Evolutionary conservation across 2,888 invertebrate species (phyloP), one percentile per base, ranked within the genome.

Genomic region (Calameuta pallipes): DNA sequence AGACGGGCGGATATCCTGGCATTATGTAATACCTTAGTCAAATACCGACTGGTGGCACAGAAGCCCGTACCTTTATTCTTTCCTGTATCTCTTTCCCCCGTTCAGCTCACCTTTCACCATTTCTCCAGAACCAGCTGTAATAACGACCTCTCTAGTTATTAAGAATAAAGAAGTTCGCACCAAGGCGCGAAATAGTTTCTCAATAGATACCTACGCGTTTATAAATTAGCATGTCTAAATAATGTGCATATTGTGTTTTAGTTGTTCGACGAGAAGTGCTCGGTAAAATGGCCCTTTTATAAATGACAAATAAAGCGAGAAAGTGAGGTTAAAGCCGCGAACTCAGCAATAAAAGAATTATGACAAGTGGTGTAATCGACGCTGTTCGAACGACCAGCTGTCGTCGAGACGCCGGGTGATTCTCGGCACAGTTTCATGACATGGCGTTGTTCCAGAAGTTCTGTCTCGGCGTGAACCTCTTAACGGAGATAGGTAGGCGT

Each of bases 1-100:
- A 75, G 78, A 81, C 82, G 78, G 81, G 81, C 85, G 85, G 84
- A 86, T 84, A 83, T 85, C 86, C 85, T 84, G 84, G 79, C 80
- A 76, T 85, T 86, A 85, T 78, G 69, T 77, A 80, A 82, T 70
- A 77, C 78, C 56, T 56, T 56, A 56, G 23, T 56, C 56, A 56
- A 56, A 56, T 56, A 56, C 23, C 9, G 56, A 56, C 56, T 56
- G 9, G 23, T 56, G 56, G 23, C 23, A 56, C 23, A 56, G 23
- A 56, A 56, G 56, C 23, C 56, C 9, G 23, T 56, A 23, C 23
- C 56, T 56, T 56, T 23, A 56, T 56, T 56, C 23, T 9, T 23
- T 41, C 41, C 15, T 41, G 6, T 15, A 15, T 41, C 15, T 37
- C 37, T 41, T 41, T 56, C 56, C 56, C 56, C 56, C 9, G 23